phyloP scores from a whole-genome alignment of 2,113 vertebrate species.

The Porphyrio hochstetteri region DNA sequence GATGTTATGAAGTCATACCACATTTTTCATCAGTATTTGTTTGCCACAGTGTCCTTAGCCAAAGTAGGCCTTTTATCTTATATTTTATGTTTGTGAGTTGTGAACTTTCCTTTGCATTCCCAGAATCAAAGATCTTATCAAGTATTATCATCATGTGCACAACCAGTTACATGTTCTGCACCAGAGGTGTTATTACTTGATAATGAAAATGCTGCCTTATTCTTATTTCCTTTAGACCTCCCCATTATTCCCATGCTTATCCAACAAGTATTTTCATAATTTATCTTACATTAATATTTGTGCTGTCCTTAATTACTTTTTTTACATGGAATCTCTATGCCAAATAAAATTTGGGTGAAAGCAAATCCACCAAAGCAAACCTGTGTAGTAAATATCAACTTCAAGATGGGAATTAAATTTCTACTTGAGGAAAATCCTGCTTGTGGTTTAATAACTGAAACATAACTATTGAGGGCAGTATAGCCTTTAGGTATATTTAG shows the following conservation, averaged over 20 bases:
- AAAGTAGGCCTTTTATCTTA: neutral
- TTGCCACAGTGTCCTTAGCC: neutral
- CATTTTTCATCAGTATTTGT: neutral
- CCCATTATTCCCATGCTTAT: neutral
- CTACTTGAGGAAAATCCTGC: neutral
- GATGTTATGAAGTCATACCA: neutral
- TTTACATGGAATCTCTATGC: neutral
- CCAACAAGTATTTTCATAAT: neutral
- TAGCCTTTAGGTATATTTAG: neutral
- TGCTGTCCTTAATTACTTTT: neutral
- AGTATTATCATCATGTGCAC: neutral
- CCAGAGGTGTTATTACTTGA: neutral
- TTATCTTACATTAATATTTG: neutral
- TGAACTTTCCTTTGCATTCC: neutral
- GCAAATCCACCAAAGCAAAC: neutral
- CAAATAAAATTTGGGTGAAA: neutral
- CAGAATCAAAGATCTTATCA: neutral
- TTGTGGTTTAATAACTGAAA: neutral
- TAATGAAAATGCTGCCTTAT: neutral
- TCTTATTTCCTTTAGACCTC: neutral
- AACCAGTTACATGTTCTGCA: neutral
- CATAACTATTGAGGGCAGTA: neutral
- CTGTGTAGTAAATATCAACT: neutral
- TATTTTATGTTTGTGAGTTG: neutral
- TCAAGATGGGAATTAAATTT: neutral